Conservation (phyloP, 2,113 vertebrate genomes). For the Ptilonorhynchus violaceus region DNA sequence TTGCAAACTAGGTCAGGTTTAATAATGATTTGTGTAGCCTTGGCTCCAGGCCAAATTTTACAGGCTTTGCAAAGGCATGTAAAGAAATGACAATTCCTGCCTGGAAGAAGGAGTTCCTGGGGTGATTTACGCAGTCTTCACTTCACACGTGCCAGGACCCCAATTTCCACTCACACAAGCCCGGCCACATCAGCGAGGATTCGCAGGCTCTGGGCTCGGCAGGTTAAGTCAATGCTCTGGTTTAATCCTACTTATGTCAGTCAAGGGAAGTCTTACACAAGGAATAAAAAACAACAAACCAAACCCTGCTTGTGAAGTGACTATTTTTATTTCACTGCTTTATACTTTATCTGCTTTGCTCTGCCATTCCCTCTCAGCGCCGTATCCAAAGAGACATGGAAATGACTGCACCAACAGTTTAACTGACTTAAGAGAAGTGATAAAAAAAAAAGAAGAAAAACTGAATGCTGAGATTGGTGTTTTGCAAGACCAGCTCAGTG, state of each 20-base stretch:
- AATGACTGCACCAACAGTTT: neutral
- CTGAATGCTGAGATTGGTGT: neutral
- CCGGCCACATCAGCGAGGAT: neutral
- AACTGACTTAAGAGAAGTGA: neutral
- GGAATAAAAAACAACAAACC: neutral
- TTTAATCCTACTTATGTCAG: constrained; percentile 10
- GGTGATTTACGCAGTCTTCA: neutral
- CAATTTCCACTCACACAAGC: neutral
- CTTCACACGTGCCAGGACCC: neutral
- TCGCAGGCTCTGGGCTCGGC: neutral
- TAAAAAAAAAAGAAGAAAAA: neutral
- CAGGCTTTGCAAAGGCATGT: neutral
- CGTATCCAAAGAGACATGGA: constrained; percentile 4
- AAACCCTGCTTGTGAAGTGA: neutral
- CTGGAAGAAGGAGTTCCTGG: neutral
- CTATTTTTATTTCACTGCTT: neutral
- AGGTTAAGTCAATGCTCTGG: neutral
- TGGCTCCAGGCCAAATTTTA: neutral
- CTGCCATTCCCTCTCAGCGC: neutral
- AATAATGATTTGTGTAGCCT: neutral
- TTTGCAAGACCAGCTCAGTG: neutral
- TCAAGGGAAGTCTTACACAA: neutral
- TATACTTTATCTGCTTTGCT: neutral
- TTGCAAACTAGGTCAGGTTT: neutral
- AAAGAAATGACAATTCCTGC: neutral